Evolutionary conservation across 2,113 vertebrate species (phyloP), one percentile per base, ranked within the genome.

Genomic region (Tautogolabrus adspersus): DNA sequence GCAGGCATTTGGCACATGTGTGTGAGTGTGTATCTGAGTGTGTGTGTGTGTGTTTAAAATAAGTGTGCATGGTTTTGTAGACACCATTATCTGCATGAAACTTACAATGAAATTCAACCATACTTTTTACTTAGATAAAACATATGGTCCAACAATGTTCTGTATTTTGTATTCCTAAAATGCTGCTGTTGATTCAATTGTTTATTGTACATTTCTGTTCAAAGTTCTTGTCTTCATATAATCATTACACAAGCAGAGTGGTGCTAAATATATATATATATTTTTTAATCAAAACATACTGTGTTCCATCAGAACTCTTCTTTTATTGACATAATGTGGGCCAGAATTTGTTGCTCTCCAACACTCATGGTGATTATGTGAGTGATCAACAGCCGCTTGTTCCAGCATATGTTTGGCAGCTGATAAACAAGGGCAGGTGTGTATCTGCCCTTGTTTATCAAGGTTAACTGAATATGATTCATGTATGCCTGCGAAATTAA

Each of bases 371-470:
- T 23, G 2, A 52, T n/a, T 66, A 22, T 76, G 66, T 74, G 79
- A 60, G 75, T 42, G 75, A 82, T 79, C 65, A 65, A 13, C 69
- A 66, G 68, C 46, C 21, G 63, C 60, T 83, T 81, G 75, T 85
- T 81, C 64, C 54, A 49, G 72, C 79, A 88, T 81, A 81, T 88
- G 88, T 85, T 81, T 66, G 72, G 44, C 87, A 74, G 81, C 74
- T 79, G 82, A 71, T n/a, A n/a, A n/a, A n/a, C n/a, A n/a, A n/a
- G n/a, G n/a, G n/a, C n/a, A n/a, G n/a, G n/a, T n/a, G n/a, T n/a
- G n/a, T n/a, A n/a, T n/a, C 77, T 84, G 85, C 62, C 54, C 42
- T 0, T 81, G 60, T 72, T 80, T 73, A 55, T 77, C 68, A 80
- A 61, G 74, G 56, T 80, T 49, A 52, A 34, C 64, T 72, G 52